These are phyloP conservation scores for Brachypodius melanocephalos DNA, from an alignment of 2,113 vertebrate species.

Conservation along the genomic window DNA sequence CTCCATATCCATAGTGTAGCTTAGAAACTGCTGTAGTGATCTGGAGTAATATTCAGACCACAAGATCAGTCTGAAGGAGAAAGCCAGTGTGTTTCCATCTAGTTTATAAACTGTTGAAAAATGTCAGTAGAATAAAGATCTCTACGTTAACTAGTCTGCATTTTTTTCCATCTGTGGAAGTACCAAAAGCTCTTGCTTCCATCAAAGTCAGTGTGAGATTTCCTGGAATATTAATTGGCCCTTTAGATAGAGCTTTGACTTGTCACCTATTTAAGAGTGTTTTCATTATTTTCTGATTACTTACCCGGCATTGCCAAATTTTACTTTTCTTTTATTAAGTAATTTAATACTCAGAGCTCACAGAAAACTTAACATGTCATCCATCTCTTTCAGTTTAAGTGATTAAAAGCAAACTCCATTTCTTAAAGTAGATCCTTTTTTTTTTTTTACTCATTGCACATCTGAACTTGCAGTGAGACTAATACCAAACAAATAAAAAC, in stretches of 20 bases:
- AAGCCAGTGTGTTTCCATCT: slow-evolving; percentile 17
- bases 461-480: slow-evolving; percentile 47
- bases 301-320: background rate
- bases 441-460: slow-evolving; percentile 11
- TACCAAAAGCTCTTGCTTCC: background rate
- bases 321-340: slow-evolving; percentile 54
- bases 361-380: slow-evolving; percentile 26
- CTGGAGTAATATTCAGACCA: background rate
- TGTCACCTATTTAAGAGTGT: slow-evolving; percentile 21
- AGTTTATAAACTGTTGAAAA: slow-evolving; percentile 3
- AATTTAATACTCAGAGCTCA: slow-evolving; percentile 49
- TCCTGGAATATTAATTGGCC: background rate
- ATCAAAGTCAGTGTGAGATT: background rate
- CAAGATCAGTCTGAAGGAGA: background rate
- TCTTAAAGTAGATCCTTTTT: slow-evolving; percentile 16
- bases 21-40: background rate
- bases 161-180: slow-evolving; percentile 4
- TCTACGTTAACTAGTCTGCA: background rate
- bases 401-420: slow-evolving; percentile 42
- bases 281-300: slow-evolving; percentile 57
- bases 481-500: slow-evolving; percentile 55
- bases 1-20: background rate
- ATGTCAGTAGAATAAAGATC: slow-evolving; percentile 27
- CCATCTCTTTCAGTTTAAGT: slow-evolving; percentile 34
- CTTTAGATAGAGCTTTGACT: slow-evolving; percentile 10